Evolutionary conservation across 2,797 vertebrate species (phyloP), one percentile per base, ranked within the genome.

Genomic region (Pseudochromis fuscus): DNA sequence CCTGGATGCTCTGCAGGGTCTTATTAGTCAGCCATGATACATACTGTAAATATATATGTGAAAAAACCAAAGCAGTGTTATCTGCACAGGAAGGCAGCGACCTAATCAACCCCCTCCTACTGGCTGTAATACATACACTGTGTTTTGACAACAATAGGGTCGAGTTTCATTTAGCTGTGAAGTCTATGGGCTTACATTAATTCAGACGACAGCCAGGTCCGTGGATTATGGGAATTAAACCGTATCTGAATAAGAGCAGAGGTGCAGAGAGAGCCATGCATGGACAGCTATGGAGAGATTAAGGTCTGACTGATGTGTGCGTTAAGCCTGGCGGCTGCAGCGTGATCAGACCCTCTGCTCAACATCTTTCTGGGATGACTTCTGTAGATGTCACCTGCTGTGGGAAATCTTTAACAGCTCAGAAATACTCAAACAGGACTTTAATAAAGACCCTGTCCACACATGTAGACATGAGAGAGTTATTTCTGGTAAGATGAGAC

Each of bases 21-120:
- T 93, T 93, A 93, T 87, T 93, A 91, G 88, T 89, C 50, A 64
- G 74, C 75, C 72, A 46, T 91, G 87, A 93, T 95, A n/a, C n/a
- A n/a, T n/a, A n/a, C n/a, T n/a, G n/a, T n/a, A n/a, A n/a, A n/a
- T n/a, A n/a, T n/a, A n/a, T n/a, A n/a, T n/a, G n/a, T 93, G 81
- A 92, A 84, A 94, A 93, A 94, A 93, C 91, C 83, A 93, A 93
- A 92, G 92, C 91, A 92, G 86, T 77, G 72, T 49, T 87, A 87
- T 83, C 75, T 71, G 62, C 52, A 33, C 5, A 23, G 65, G 66
- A 84, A 72, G 31, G 46, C 19, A 49, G 19, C 12, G 60, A 60
- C 72, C 80, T 77, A 80, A 81, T 76, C 77, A 70, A 53, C 21
- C 11, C 40, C 45, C 50, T 24, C 44, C 33, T 38, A 33, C 35